Evolutionary conservation across 1,140 invertebrate species (phyloP).

Genomic region (Drosophila simulans): DNA sequence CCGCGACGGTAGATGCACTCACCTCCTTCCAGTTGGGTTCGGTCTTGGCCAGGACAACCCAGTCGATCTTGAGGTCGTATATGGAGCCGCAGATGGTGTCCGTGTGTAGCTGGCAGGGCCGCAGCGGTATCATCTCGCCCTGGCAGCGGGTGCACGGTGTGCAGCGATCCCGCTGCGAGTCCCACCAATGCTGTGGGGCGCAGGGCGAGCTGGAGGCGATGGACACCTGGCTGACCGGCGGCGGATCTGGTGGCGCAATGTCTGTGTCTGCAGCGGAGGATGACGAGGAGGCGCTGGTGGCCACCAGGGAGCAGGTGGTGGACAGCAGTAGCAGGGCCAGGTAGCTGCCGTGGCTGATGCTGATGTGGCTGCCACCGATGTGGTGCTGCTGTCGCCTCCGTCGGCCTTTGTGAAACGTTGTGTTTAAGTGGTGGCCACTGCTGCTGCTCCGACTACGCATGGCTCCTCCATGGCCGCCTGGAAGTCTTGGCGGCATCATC

Average conservation of each 20-base stretch:
- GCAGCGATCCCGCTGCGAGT: slow-evolving; percentile 69
- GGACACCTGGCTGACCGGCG: neutral
- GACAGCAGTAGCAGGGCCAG: slow-evolving; percentile 50
- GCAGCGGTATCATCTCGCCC: slow-evolving; percentile 75
- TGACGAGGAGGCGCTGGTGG: neutral
- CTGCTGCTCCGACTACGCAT: slow-evolving; percentile 13
- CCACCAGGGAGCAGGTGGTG: slow-evolving; percentile 59
- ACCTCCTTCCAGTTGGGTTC: slow-evolving; percentile 84
- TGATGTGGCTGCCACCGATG: slow-evolving; percentile 15
- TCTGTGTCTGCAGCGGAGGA: slow-evolving; percentile 12
- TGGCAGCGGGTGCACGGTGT: slow-evolving; percentile 77
- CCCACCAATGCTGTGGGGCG: slow-evolving; percentile 81
- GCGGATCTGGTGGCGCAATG: neutral
- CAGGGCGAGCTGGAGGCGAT: slow-evolving; percentile 59
- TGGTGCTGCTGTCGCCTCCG: slow-evolving; percentile 48
- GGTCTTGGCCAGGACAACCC: slow-evolving; percentile 77
- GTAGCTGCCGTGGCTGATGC: slow-evolving; percentile 12
- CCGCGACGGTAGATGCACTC: slow-evolving; percentile 9
- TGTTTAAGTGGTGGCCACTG: slow-evolving; percentile 32
- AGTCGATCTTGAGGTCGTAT: slow-evolving; percentile 82
- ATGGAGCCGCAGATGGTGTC: slow-evolving; percentile 82
- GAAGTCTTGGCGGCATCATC: slow-evolving; percentile 62
- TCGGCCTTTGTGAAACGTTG: slow-evolving; percentile 65
- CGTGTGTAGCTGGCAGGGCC: slow-evolving; percentile 80
- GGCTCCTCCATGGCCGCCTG: slow-evolving; percentile 20